Evolutionary conservation across 2,888 invertebrate species (phyloP).

Genomic region (Eupsilia transversa): DNA sequence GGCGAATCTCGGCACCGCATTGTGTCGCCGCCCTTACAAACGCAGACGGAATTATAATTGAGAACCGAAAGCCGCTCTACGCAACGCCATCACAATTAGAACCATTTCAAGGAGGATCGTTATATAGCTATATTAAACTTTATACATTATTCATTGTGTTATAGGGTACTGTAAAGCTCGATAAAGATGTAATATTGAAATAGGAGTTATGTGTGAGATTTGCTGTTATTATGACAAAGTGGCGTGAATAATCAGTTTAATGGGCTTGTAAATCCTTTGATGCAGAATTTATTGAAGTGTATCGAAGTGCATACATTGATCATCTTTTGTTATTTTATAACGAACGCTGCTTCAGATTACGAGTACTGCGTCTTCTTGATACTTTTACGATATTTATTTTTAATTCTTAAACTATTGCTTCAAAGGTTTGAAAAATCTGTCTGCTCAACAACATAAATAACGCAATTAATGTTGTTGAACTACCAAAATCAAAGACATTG

Average conservation of each 20-base stretch:
- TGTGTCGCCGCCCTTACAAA: conserved; percentile 70
- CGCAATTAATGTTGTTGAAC: not conserved
- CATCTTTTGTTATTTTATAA: not conserved
- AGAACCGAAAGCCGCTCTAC: conserved; percentile 64
- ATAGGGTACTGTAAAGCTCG: conserved; percentile 42
- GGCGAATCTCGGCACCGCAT: conserved; percentile 62
- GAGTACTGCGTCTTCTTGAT: not conserved
- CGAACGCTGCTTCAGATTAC: not conserved
- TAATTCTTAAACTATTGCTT: not conserved
- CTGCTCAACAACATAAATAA: not conserved
- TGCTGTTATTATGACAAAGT: conserved; percentile 42
- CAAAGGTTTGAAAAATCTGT: not conserved
- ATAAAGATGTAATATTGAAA: conserved; percentile 63
- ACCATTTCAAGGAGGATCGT: conserved; percentile 60
- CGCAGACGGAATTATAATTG: conserved; percentile 75
- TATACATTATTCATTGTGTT: conserved; percentile 65
- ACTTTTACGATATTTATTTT: not conserved
- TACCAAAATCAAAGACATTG: not conserved
- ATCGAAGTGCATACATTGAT: not conserved
- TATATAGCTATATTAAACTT: conserved; percentile 64
- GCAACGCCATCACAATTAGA: conserved; percentile 69
- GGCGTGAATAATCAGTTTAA: conserved; percentile 26
- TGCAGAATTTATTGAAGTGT: conserved; percentile 1
- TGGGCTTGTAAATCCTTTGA: not conserved
- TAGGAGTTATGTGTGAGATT: conserved; percentile 57